Conservation (phyloP, 1,140 invertebrate genomes). For the Brachionus plicatilis region DNA sequence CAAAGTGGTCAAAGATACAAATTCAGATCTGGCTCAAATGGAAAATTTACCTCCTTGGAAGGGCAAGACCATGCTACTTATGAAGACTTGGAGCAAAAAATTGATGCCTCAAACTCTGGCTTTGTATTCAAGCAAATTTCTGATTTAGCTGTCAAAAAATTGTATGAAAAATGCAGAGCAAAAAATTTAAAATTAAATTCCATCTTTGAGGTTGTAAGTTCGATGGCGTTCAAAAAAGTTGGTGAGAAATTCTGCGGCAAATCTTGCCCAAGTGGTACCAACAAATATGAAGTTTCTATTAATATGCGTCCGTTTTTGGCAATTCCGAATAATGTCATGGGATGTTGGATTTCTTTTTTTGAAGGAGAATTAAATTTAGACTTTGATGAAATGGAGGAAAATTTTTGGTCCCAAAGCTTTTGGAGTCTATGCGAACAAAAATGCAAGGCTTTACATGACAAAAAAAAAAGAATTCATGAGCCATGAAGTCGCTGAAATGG, state of each 20-base stretch:
- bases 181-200: not conserved
- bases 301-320: not conserved
- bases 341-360: slow-evolving; percentile 13
- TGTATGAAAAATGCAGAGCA: not conserved
- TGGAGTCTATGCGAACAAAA: not conserved
- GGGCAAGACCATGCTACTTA: not conserved
- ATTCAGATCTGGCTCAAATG: not conserved
- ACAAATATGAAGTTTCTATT: not conserved
- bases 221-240: not conserved
- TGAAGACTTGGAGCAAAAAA: not conserved
- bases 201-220: not conserved
- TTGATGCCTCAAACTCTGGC: not conserved
- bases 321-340: not conserved
- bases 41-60: not conserved
- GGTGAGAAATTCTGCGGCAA: not conserved
- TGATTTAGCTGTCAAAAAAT: not conserved
- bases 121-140: not conserved
- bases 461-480: not conserved
- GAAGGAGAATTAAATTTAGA: not conserved
- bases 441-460: not conserved
- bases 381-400: not conserved
- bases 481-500: not conserved
- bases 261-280: not conserved
- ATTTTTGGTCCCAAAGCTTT: not conserved
- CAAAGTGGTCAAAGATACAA: not conserved